These are phyloP conservation scores for Oasisia sp. DNA, from an alignment of 2,888 invertebrate species.

Conservation along the genomic window DNA sequence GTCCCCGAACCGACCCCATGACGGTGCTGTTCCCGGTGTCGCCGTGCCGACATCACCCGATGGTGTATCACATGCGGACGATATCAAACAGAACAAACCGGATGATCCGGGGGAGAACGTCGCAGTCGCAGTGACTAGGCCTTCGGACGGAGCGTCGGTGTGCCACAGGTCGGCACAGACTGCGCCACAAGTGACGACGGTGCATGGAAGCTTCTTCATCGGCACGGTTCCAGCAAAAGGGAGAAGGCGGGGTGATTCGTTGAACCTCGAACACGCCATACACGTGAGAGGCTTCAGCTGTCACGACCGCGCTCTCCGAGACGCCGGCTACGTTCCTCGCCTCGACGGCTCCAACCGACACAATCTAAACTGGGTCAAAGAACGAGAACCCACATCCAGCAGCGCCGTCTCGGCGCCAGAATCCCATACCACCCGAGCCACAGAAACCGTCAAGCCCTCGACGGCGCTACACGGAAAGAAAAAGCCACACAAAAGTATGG, in stretches of 20 bases:
- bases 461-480: neutral
- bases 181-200: neutral
- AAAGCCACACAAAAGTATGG: neutral
- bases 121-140: neutral
- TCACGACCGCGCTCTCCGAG: neutral
- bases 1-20: neutral
- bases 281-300: neutral
- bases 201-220: neutral
- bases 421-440: neutral
- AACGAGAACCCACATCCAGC: neutral
- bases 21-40: neutral
- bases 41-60: neutral
- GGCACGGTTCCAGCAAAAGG: neutral
- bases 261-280: neutral
- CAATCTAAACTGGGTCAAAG: neutral
- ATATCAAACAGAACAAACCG: neutral
- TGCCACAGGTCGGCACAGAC: slow-evolving; percentile 4
- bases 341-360: neutral
- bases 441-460: neutral
- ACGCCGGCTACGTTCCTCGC: neutral
- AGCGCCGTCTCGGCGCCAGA: neutral
- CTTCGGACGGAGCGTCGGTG: neutral
- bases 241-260: neutral
- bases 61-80: neutral
- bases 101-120: neutral